Evolutionary conservation across 2,797 vertebrate genomes (phyloP), one percentile per base, ranked within the genome.

Genomic region (Petrocephalus schoutedeni): DNA sequence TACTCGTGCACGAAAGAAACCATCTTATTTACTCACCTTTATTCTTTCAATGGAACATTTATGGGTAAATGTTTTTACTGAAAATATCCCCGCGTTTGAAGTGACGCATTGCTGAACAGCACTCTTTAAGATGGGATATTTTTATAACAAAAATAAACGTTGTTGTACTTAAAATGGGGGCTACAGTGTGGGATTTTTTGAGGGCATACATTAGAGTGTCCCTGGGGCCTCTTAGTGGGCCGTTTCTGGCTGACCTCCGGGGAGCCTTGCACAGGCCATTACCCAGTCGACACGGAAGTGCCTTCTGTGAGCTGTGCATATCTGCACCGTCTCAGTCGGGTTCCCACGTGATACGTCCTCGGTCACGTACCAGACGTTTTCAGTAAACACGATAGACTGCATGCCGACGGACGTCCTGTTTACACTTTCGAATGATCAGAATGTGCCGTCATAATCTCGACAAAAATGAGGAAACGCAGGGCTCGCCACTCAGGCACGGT

Each of bases 51-150:
- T 53, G 54, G 80, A 85, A 85, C n/a, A 80, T 21, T 80, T 14
- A 64, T 36, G 36, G 58, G 28, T 9, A 58, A 21, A 49, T 0
- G 19, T 49, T 23, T 80, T 82, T 89, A 92, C 89, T 87, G 54
- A 16, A 16, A 56, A 57, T 86, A 2, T 54, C 87, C 86, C 88
- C 57, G 67, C 61, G 71, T 89, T 87, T 89, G 86, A 88, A 87
- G 10, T 83, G 85, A 86, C 61, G 71, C 90, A 93, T 94, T 93
- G 89, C 90, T 89, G 89, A 89, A 88, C 56, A 51, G 61, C 36
- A 49, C 87, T 88, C 67, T 86, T 53, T 87, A 64, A 23, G 49
- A 41, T 16, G 21, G 10, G 58, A 56, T 90, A 91, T 91, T 90
- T 89, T 87, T 89, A 88, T 89, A 28, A 74, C 8, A 28, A 86